Evolutionary conservation across 2,113 vertebrate genomes (phyloP), one percentile per base, ranked within the genome.

Genomic region (Spea multiplicata): DNA sequence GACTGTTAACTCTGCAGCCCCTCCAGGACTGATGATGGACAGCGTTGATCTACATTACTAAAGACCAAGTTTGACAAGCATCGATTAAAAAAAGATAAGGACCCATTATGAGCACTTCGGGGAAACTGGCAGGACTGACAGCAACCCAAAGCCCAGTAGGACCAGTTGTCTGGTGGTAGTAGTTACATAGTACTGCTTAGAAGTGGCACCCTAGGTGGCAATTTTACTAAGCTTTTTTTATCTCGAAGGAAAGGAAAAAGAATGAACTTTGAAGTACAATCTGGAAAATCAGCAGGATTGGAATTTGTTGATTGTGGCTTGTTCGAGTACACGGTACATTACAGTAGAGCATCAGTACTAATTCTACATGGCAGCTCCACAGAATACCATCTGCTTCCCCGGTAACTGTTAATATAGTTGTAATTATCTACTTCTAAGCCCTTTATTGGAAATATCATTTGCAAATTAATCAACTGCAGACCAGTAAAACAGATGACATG

Each of bases 351-450:
- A 89, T 96, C 96, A 96, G 94, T 93, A 92, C 94, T 97, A 95
- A 97, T 95, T 95, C 93, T 96, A 95, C 94, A 92, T 95, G 95
- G 95, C 96, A 96, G 94, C 92, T 94, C 92, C 91, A 92, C 91
- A 88, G 92, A 96, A 95, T 93, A 91, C 96, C 96, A 98, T 97
- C 96, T 97, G 97, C 94, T 97, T 94, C 93, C 91, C 92, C 87
- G 87, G 93, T 95, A 96, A 96, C 95, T 94, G 92, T 96, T 98
- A 97, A 96, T 97, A 96, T 95, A 97, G 95, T 95, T 94, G 95
- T 95, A 96, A 95, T 98, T 97, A 96, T 95, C 94, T 96, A 95
- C 95, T 97, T 95, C 93, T 94, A 94, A 94, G 94, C 93, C 95
- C 93, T 97, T 98, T 96, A 97, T 95, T 93, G 93, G 91, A 93